Conservation (phyloP, 1,140 invertebrate genomes). For the Philaenus spumarius region DNA sequence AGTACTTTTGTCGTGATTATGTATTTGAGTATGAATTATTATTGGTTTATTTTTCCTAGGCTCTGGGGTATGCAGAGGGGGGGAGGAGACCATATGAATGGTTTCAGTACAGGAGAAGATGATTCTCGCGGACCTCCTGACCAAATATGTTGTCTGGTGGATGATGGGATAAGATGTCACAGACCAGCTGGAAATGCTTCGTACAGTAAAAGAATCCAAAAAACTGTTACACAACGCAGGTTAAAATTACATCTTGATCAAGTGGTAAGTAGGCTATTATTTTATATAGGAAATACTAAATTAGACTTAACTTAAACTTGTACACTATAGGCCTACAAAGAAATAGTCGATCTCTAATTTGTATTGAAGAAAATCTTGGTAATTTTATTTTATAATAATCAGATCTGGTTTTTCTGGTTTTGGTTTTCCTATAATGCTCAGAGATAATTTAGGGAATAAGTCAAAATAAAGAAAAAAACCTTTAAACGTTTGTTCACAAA, state of each 20-base stretch:
- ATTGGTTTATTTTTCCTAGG: too few species aligned
- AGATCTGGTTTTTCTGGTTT: too few species aligned
- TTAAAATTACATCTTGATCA: slow-evolving; percentile 84
- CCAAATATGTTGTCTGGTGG: slow-evolving; percentile 90
- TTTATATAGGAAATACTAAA: not conserved
- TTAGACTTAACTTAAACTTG: not conserved
- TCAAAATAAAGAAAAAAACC: too few species aligned
- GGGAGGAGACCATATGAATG: slow-evolving; percentile 52
- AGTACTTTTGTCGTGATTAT: too few species aligned
- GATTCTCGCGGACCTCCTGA: slow-evolving; percentile 74
- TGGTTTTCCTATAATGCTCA: too few species aligned
- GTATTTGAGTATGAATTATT: too few species aligned
- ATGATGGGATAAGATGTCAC: slow-evolving; percentile 79
- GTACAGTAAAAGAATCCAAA: slow-evolving; percentile 94
- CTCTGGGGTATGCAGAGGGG: slow-evolving; percentile 24
- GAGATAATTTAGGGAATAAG: too few species aligned
- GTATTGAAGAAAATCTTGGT: too few species aligned
- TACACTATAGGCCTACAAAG: too few species aligned
- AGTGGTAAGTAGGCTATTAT: slow-evolving; percentile 54
- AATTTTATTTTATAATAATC: too few species aligned
- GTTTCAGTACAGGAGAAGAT: slow-evolving; percentile 85
- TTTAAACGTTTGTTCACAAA: too few species aligned
- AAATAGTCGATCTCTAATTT: too few species aligned
- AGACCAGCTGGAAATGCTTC: slow-evolving; percentile 89
- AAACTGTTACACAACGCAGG: slow-evolving; percentile 87